Evolutionary conservation across 2,888 invertebrate genomes (phyloP).

Genomic region (Rhingia campestris): DNA sequence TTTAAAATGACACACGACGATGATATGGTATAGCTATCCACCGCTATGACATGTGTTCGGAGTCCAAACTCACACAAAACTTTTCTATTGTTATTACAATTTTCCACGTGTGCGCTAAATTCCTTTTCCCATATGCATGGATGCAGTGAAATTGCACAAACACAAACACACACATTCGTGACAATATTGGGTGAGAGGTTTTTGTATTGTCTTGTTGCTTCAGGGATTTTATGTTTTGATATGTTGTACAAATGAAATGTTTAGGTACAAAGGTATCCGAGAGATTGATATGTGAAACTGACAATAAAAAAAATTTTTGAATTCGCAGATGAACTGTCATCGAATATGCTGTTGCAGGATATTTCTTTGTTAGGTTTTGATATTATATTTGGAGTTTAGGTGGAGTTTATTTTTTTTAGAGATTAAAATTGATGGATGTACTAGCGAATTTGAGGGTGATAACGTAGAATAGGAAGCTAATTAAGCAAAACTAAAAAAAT

Average conservation of each 20-base stretch:
- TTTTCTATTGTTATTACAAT: constrained; percentile 53
- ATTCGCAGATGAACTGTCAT: constrained; percentile 9
- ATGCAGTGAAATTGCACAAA: neutral
- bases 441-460: too few species aligned
- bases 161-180: constrained; percentile 41
- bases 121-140: constrained; percentile 39
- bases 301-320: neutral
- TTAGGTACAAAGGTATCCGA: neutral
- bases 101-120: constrained; percentile 54
- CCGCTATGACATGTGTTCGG: neutral
- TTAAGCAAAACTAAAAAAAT: too few species aligned
- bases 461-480: too few species aligned
- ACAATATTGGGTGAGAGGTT: constrained; percentile 33
- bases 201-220: neutral
- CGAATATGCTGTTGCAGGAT: neutral
- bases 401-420: too few species aligned
- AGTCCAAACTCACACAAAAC: constrained; percentile 16
- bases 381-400: too few species aligned
- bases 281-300: neutral
- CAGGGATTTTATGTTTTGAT: neutral
- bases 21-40: neutral
- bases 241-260: neutral
- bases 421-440: too few species aligned
- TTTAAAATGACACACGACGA: constrained; percentile 59
- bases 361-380: neutral